Conservation (phyloP, 2,888 invertebrate genomes). For the Chaitophorus viminalis region DNA sequence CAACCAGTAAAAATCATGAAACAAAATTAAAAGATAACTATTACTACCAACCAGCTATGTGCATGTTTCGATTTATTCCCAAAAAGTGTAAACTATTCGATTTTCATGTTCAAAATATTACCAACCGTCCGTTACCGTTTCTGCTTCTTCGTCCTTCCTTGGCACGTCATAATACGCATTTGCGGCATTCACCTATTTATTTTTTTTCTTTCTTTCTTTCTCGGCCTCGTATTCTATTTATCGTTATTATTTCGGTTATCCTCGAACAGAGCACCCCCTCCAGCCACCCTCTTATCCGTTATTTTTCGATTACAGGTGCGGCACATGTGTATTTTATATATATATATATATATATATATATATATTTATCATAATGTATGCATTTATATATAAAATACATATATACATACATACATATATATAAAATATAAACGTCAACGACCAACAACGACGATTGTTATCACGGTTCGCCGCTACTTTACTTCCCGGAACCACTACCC, state of each 20-base stretch:
- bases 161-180: neutral
- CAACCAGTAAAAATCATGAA: no score
- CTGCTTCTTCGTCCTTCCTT: neutral
- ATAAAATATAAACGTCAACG: constrained; percentile 49
- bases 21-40: no score
- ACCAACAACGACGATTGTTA: constrained; percentile 49
- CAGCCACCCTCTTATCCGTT: neutral
- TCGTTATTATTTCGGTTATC: constrained; percentile 49
- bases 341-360: no score
- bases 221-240: constrained; percentile 14
- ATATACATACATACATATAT: constrained; percentile 12
- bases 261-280: neutral
- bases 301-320: constrained; percentile 42
- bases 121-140: neutral
- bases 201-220: neutral
- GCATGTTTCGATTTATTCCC: neutral
- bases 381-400: constrained; percentile 24
- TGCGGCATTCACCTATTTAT: neutral
- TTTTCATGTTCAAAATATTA: neutral
- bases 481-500: neutral
- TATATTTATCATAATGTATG: neutral
- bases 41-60: no score
- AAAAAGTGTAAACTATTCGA: neutral
- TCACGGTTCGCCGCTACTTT: constrained; percentile 37
- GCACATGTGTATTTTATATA: neutral